phyloP scores from a whole-genome alignment of 2,888 invertebrate species.

The Drosophila suboccidentalis region DNA sequence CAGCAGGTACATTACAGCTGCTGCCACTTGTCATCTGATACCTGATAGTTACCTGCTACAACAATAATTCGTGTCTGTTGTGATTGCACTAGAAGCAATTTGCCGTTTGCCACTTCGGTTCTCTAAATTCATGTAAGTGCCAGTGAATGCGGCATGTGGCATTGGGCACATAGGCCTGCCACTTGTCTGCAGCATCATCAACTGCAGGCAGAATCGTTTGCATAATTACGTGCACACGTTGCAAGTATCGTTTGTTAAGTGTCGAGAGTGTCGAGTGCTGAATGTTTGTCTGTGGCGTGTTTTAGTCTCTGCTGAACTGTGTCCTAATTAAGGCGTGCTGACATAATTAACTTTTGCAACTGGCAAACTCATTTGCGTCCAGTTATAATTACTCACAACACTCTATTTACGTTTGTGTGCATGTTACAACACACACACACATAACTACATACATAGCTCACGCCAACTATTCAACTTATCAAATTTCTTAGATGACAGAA shows the following conservation, averaged over 20 bases:
- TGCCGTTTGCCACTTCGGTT: slow-evolving; percentile 2
- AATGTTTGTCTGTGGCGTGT: neutral
- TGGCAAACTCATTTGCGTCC: slow-evolving; percentile 44
- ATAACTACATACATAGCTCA: neutral
- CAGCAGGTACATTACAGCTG: slow-evolving; percentile 66
- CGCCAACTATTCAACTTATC: slow-evolving; percentile 29
- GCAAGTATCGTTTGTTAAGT: slow-evolving; percentile 8
- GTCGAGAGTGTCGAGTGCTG: neutral
- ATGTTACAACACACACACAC: slow-evolving; percentile 15
- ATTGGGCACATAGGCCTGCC: slow-evolving; percentile 2
- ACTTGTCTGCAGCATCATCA: slow-evolving; percentile 5
- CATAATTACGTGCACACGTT: slow-evolving; percentile 17
- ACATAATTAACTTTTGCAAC: slow-evolving; percentile 59
- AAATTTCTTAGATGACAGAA: slow-evolving; percentile 40
- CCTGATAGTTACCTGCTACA: neutral
- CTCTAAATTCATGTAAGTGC: slow-evolving; percentile 17
- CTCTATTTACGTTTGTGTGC: slow-evolving; percentile 22
- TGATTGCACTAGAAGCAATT: slow-evolving; percentile 17
- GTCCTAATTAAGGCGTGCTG: slow-evolving; percentile 43
- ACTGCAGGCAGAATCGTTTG: slow-evolving; percentile 9
- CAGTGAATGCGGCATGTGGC: slow-evolving; percentile 9
- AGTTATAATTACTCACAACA: slow-evolving; percentile 28
- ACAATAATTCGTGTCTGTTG: slow-evolving; percentile 14
- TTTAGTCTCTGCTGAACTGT: slow-evolving; percentile 7
- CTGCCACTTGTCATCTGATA: slow-evolving; percentile 3